Base-by-base conservation (phyloP, 2,797 vertebrate species). In the Periparus ater region DNA sequence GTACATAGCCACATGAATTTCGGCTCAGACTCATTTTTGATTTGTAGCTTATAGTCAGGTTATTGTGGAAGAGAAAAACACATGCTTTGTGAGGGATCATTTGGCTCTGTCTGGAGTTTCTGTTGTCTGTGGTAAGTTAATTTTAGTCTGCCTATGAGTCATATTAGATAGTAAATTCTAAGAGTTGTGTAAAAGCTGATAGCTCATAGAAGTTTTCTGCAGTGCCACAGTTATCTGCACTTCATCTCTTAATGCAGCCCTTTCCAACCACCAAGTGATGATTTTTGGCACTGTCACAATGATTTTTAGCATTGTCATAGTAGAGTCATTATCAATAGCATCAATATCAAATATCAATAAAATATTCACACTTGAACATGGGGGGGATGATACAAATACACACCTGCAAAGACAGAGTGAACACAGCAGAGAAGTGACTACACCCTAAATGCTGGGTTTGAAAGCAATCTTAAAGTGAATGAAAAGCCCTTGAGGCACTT, bases 321-420 rank as follows among this genome's bases (percentile, higher is more conserved):
- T 10, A 81, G 13, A 19, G 5, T 4, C 7, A 76, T 7, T 63
- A 50, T 74, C 83, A 48, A 48, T 29, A 50, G 10, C 12, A 42
- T 80, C 25, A 50, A n/a, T 40, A 29, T 48, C 15, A 58, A 42
- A n/a, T 40, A 48, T 45, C 25, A 73, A 26, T 18, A 74, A 60
- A 77, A 57, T 18, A 32, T 38, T 66, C 4, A 2, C 0, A 0
- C 13, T 12, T 16, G 19, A 42, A 54, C 0, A 0, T 67, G 17
- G 4, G 4, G 6, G 6, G 1, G 0, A 47, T 38, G 29, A 36
- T 54, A 48, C 30, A 88, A 82, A 79, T 45, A 15, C 17, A 44
- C 25, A 26, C 11, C 25, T 82, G 40, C 17, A 89, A 57, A 71
- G 38, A 40, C 11, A 70, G 36, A 17, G 29, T 32, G 17, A 27